Conservation (phyloP, 1,140 invertebrate species). For the Trichogramma pretiosum region DNA sequence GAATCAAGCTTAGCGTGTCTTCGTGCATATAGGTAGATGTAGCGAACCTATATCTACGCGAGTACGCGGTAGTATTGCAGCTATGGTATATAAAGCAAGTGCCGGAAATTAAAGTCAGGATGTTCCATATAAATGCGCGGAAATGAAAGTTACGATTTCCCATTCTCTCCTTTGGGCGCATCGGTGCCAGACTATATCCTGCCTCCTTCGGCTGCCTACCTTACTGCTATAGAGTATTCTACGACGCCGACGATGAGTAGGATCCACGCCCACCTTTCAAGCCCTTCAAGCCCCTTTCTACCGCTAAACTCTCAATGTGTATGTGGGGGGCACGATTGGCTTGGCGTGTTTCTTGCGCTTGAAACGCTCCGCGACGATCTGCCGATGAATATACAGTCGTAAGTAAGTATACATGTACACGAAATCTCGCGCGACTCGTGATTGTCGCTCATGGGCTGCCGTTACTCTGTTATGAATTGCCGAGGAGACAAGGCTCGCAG, state of each 20-base stretch:
- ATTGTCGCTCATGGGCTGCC: slow-evolving; percentile 7
- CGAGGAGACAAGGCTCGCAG: too few relatives aligned
- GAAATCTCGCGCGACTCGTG: not conserved
- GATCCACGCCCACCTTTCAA: not conserved
- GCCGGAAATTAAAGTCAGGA: slow-evolving; percentile 23
- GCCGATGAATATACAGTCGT: not conserved
- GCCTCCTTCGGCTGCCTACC: too few relatives aligned
- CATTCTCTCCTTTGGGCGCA: not conserved
- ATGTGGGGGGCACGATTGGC: too few relatives aligned
- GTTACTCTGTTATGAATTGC: slow-evolving; percentile 14
- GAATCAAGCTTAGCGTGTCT: too few relatives aligned
- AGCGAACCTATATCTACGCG: too few relatives aligned
- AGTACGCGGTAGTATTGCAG: too few relatives aligned
- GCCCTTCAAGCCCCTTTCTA: too few relatives aligned
- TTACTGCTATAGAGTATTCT: too few relatives aligned
- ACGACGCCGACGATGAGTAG: too few relatives aligned
- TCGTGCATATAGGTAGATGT: too few relatives aligned
- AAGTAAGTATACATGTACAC: not conserved
- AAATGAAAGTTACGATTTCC: slow-evolving; percentile 16
- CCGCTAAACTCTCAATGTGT: too few relatives aligned
- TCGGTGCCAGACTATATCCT: not conserved
- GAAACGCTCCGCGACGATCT: slow-evolving; percentile 1
- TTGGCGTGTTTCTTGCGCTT: not conserved
- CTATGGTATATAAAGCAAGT: slow-evolving; percentile 3
- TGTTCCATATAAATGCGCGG: slow-evolving; percentile 17